phyloP scores from a whole-genome alignment of 2,888 invertebrate genomes.

The Thysanoteuthis rhombus region DNA sequence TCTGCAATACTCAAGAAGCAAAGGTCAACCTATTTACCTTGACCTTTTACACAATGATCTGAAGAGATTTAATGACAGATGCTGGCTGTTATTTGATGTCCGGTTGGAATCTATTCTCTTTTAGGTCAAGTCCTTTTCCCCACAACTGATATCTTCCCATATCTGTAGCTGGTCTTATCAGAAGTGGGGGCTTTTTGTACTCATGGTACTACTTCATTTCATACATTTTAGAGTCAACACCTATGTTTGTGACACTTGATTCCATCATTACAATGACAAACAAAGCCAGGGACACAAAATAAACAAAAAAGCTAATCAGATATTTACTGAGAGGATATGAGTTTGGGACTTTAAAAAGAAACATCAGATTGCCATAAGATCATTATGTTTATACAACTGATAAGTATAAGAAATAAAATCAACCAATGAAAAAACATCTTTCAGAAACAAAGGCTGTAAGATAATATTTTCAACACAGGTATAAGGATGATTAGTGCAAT shows the following conservation, averaged over 20 bases:
- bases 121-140: not conserved
- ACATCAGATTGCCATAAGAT: too few relatives aligned
- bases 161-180: not conserved
- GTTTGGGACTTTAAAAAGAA: too few relatives aligned
- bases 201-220: not conserved
- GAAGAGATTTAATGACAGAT: not conserved
- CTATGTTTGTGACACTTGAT: not conserved
- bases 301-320: not conserved
- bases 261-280: not conserved
- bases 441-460: too few relatives aligned
- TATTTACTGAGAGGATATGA: too few relatives aligned
- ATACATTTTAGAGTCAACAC: not conserved
- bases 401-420: too few relatives aligned
- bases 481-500: too few relatives aligned
- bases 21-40: not conserved
- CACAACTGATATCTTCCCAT: not conserved
- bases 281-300: not conserved
- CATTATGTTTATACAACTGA: too few relatives aligned
- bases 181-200: not conserved
- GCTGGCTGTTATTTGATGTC: slow-evolving; percentile 12
- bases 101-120: slow-evolving; percentile 12
- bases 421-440: too few relatives aligned
- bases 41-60: not conserved
- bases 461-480: too few relatives aligned
- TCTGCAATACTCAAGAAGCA: not conserved